Evolutionary conservation across 2,888 invertebrate species (phyloP).

Genomic region (Oscheius sp.): DNA sequence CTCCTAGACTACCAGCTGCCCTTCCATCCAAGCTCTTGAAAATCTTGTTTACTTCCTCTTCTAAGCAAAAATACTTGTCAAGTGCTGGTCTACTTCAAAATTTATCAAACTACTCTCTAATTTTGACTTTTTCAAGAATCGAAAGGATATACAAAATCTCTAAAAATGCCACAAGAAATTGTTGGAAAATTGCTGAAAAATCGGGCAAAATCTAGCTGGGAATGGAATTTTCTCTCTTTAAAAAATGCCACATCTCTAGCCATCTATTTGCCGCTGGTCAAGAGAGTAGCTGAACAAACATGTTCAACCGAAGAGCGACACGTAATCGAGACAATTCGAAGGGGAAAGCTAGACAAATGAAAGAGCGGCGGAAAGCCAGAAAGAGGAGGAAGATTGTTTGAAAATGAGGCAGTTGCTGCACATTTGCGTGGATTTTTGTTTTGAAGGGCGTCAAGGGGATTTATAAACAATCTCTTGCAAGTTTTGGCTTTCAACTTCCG

Average conservation of each 20-base stretch:
- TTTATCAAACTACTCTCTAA: not conserved
- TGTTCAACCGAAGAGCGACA: not conserved
- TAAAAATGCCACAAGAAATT: not conserved
- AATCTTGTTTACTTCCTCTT: too few relatives aligned
- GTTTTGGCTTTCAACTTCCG: too few relatives aligned
- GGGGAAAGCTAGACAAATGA: too few relatives aligned
- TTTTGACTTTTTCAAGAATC: not conserved
- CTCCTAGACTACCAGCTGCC: too few relatives aligned
- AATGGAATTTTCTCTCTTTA: not conserved
- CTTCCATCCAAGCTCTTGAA: too few relatives aligned
- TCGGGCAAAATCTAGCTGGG: not conserved
- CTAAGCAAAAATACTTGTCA: too few relatives aligned
- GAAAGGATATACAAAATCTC: not conserved
- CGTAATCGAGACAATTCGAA: not conserved
- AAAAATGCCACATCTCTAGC: too few relatives aligned
- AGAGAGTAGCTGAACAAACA: constrained; percentile 4
- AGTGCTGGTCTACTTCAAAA: not conserved
- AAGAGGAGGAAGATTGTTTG: too few relatives aligned
- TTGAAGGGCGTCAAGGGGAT: too few relatives aligned
- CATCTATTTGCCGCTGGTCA: too few relatives aligned
- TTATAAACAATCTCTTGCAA: too few relatives aligned
- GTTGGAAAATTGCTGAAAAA: not conserved
- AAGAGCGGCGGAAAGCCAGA: too few relatives aligned
- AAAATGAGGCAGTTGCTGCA: not conserved
- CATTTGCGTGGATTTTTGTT: not conserved